Base-by-base conservation (phyloP, 2,888 invertebrate genomes). In the Halictus quadricinctus region DNA sequence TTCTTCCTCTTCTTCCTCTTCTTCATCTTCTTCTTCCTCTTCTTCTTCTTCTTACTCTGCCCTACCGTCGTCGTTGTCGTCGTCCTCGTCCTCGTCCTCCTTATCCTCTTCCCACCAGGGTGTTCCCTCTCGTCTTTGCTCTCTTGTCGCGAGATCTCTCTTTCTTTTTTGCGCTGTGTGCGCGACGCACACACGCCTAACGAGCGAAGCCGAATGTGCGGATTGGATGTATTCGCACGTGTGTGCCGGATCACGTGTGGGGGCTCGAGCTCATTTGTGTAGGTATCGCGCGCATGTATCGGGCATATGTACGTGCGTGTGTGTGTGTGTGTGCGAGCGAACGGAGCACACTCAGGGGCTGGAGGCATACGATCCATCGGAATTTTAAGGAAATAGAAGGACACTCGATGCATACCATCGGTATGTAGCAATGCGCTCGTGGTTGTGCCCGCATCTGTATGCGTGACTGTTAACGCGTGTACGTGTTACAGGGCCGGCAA, bases 301-400 rank as follows among this genome's bases (percentile, higher is more conserved):
- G 50, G 50, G 18, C 36, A 36, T 36, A 36, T 36, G 36, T 50
- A 50, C 5, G 8, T 21, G 8, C 8, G 50, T 8, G 8, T 4
- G 60, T 72, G 66, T 69, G 54, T 43, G n/a, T 70, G 43, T 69
- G 36, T 74, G 66, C 50, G 72, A 84, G 72, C 81, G 85, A 85
- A 64, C 84, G 81, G 81, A 83, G 81, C 77, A 81, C 84, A 82
- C 86, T 81, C 87, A 73, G 76, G 77, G 87, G 85, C 87, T 81
- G 87, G 81, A 81, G 84, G 86, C 91, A 88, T 86, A 90, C 90
- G 91, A 93, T 92, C 92, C 90, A 92, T 93, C 85, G 92, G 92
- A 93, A 93, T 93, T 93, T 93, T 92, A 92, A 92, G 92, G 92
- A 92, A 93, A 93, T 92, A 92, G 91, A 91, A 92, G 92, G 93